These are phyloP conservation scores for Cyprinodon tularosa DNA, from an alignment of 2,113 vertebrate genomes.

Conservation along the genomic window DNA sequence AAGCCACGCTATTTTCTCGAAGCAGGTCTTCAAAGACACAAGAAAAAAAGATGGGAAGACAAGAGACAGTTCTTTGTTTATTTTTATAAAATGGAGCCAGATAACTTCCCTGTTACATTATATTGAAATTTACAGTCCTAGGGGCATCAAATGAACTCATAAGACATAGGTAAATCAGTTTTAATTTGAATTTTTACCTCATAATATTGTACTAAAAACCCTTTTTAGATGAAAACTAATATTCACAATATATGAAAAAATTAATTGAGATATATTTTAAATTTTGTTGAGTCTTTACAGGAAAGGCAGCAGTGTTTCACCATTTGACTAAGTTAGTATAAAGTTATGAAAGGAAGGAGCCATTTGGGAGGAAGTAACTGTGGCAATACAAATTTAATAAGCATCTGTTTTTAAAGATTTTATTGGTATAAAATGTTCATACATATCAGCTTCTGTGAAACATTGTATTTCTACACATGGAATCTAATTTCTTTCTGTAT, in stretches of 20 bases:
- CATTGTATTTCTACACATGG: too few species aligned
- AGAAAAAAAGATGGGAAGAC: conserved; percentile 2
- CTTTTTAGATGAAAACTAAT: not conserved
- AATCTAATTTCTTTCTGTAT: too few species aligned
- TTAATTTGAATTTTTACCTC: not conserved
- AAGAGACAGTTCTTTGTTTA: conserved; percentile 34
- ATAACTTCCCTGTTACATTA: not conserved
- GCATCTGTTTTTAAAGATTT: too few species aligned
- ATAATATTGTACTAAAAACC: not conserved
- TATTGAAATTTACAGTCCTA: not conserved
- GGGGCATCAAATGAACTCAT: not conserved
- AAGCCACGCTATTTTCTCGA: not conserved
- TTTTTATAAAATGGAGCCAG: not conserved
- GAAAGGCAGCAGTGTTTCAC: not conserved
- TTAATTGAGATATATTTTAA: not conserved
- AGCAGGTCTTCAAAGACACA: not conserved
- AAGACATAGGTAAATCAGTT: not conserved
- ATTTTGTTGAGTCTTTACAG: not conserved
- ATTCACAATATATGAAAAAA: not conserved
- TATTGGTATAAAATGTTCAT: too few species aligned
- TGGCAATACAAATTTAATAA: too few species aligned
- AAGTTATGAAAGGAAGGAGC: not conserved
- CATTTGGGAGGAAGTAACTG: too few species aligned
- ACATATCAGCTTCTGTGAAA: too few species aligned
- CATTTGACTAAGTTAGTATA: not conserved